phyloP scores from a whole-genome alignment of 2,797 vertebrate species.

The Neosalanx taihuensis region DNA sequence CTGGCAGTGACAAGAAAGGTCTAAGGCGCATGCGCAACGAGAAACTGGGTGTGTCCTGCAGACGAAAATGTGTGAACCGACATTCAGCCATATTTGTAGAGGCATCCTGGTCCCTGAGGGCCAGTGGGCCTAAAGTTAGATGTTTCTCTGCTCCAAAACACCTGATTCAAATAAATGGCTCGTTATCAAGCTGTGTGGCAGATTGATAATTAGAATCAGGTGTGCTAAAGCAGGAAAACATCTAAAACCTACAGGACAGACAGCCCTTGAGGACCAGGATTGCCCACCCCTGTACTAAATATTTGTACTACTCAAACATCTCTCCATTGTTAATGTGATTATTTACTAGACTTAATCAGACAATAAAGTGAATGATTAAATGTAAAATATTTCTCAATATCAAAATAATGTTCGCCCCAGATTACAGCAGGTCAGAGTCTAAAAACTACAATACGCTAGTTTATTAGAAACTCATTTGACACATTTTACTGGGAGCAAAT shows the following conservation, averaged over 20 bases:
- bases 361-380: not conserved
- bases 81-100: slow-evolving; percentile 48
- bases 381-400: not conserved
- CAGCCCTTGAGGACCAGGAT: not conserved
- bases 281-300: not conserved
- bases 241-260: no score
- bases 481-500: slow-evolving; percentile 45
- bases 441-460: slow-evolving; percentile 13
- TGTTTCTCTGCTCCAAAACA: no score
- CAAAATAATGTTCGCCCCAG: no score
- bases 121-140: no score
- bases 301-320: no score
- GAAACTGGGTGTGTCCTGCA: slow-evolving; percentile 6
- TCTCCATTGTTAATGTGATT: no score
- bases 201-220: no score
- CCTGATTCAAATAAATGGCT: no score
- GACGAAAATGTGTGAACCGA: slow-evolving; percentile 5
- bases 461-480: slow-evolving; percentile 37
- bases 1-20: not conserved
- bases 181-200: no score
- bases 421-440: not conserved
- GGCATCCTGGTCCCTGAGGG: slow-evolving; percentile 9
- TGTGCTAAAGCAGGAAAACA: no score
- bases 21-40: not conserved
- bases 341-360: no score